Conservation (phyloP, 2,113 vertebrate species). For the Anser cygnoides region DNA sequence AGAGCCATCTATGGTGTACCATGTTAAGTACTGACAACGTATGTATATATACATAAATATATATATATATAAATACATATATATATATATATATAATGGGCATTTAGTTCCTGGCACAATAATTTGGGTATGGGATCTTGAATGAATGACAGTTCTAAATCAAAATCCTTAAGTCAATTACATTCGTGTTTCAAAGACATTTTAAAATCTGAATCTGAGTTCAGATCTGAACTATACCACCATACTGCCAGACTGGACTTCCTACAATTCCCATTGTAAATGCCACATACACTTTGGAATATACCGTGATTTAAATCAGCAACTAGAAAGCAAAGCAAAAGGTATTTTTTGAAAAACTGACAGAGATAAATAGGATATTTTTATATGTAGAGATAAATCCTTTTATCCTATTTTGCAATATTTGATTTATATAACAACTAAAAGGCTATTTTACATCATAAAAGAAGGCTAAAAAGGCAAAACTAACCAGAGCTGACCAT, state of each 20-base stretch:
- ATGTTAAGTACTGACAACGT: neutral
- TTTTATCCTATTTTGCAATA: constrained; percentile 6
- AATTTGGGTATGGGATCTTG: neutral
- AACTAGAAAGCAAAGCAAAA: neutral
- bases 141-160: neutral
- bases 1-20: neutral
- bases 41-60: neutral
- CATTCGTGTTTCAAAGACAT: neutral
- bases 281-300: neutral
- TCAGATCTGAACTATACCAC: neutral
- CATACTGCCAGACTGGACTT: neutral
- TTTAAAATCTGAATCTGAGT: neutral
- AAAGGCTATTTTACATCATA: constrained; percentile 14
- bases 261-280: neutral
- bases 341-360: neutral
- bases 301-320: neutral
- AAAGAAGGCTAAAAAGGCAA: constrained; percentile 40
- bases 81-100: neutral
- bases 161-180: neutral
- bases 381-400: neutral
- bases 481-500: constrained; percentile 36
- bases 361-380: neutral
- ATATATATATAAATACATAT: neutral
- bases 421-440: constrained; percentile 34
- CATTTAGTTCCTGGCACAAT: neutral